Base-by-base conservation (phyloP, 1,140 invertebrate genomes). In the Drosophila takahashii region DNA sequence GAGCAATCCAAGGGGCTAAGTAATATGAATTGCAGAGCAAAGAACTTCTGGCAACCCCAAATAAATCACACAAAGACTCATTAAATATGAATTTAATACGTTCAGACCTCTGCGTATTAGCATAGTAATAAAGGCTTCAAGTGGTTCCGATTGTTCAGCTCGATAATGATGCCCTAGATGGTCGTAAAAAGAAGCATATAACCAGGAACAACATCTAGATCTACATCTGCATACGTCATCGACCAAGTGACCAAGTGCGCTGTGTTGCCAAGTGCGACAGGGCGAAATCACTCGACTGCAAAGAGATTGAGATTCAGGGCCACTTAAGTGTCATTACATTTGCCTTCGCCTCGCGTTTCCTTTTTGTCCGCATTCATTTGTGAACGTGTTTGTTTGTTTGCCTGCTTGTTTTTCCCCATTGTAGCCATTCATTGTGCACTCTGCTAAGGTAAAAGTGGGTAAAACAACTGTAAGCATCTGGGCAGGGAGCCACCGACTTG, bases 301-400 rank as follows among this genome's bases (percentile, higher is more conserved):
- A 79, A 87, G 53, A 85, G 81, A 84, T 84, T 80, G 80, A 81
- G 76, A 87, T 78, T 73, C 77, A 81, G 60, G 80, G 76, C 76
- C 62, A 76, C 76, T 87, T 73, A 81, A 87, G 83, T 80, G 81
- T 70, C 62, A 64, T 67, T 80, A 75, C 53, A 65, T 62, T 50
- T 58, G 45, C 22, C 41, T 56, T n/a, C 27, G 41, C 47, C 53
- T 39, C 45, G 37, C 69, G 44, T 50, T 45, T 76, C 41, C 15
- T 36, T 50, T 34, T 51, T 50, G 41, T 70, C 65, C 65, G 51
- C 56, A 71, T 71, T 62, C 50, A 66, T 72, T 77, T 86, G 57
- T 32, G 13, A 32, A 42, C 65, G 54, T 58, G 48, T 76, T 36
- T 66, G 65, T 76, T 45, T 53, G 64, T 69, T 64, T 66, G 65